Percentiles rank a stretch among this genome's conserved stretches.
Conservation (phyloP, 1,140 invertebrate species). For the Archivesica marissinica region DNA sequence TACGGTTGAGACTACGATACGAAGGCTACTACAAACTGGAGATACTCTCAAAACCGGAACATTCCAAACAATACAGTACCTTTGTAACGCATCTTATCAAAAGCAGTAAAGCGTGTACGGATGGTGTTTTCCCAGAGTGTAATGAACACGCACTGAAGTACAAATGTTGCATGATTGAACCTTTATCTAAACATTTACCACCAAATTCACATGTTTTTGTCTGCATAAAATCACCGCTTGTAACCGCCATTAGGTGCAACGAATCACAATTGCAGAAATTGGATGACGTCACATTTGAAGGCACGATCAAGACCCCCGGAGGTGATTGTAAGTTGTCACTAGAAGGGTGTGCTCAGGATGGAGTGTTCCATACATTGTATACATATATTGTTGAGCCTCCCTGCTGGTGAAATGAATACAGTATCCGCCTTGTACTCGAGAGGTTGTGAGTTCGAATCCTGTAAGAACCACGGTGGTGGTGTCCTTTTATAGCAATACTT, state of each 20-base stretch:
- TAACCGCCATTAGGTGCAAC: slow-evolving; percentile 6
- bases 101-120: slow-evolving; percentile 20
- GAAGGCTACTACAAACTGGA: slow-evolving; percentile 44
- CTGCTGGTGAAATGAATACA: too few species aligned
- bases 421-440: too few species aligned
- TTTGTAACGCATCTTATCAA: slow-evolving; percentile 45
- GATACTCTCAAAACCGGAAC: slow-evolving; percentile 2
- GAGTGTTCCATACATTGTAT: slow-evolving; percentile 20
- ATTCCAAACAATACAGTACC: neutral
- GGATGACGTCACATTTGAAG: slow-evolving; percentile 32
- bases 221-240: slow-evolving; percentile 21
- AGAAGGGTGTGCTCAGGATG: slow-evolving; percentile 17
- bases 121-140: slow-evolving; percentile 19
- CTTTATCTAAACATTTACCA: slow-evolving; percentile 21
- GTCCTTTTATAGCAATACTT: too few species aligned
- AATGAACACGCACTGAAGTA: slow-evolving; percentile 40
- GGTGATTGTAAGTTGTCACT: neutral
- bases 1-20: slow-evolving; percentile 17
- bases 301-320: neutral
- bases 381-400: too few species aligned
- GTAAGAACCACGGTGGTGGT: too few species aligned
- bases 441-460: too few species aligned
- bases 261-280: neutral
- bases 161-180: slow-evolving; percentile 53
- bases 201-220: slow-evolving; percentile 23